Percentiles rank a stretch among this genome's conserved stretches.
Conservation (phyloP, 1,140 invertebrate species). For the Choristoneura fumiferana region DNA sequence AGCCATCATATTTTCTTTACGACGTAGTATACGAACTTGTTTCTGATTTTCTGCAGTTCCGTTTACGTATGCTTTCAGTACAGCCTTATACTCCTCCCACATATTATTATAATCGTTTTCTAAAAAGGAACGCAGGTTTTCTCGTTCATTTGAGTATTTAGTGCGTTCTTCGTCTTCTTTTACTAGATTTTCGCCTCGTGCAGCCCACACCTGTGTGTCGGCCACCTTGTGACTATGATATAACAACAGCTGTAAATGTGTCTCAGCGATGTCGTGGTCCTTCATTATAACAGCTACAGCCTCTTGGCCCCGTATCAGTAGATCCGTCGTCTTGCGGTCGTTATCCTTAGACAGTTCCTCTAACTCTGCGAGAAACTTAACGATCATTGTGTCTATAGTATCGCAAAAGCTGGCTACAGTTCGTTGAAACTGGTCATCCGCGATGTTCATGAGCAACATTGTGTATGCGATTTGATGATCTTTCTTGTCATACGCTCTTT, state of each 20-base stretch:
- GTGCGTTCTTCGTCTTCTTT: conserved; percentile 65
- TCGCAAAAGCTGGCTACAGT: conserved; percentile 65
- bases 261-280: conserved; percentile 64
- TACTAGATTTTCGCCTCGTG: conserved; percentile 64
- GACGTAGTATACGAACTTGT: conserved; percentile 55
- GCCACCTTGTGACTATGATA: conserved; percentile 60
- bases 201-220: conserved; percentile 60
- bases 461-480: conserved; percentile 53
- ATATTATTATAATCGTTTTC: conserved; percentile 58
- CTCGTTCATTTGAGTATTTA: conserved; percentile 53
- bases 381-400: conserved; percentile 64
- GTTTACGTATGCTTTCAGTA: conserved; percentile 57
- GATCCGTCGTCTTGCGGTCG: conserved; percentile 41
- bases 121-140: conserved; percentile 60
- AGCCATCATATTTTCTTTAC: conserved; percentile 70
- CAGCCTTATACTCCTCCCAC: conserved; percentile 68
- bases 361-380: conserved; percentile 62
- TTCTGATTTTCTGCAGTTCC: conserved; percentile 68
- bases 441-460: conserved; percentile 53
- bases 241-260: conserved; percentile 60
- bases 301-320: conserved; percentile 52
- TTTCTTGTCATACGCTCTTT: conserved; percentile 64
- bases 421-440: conserved; percentile 66
- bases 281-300: conserved; percentile 40
- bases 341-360: conserved; percentile 55